Base-by-base conservation (phyloP, 2,113 vertebrate species). In the Macrotis lagotis region DNA sequence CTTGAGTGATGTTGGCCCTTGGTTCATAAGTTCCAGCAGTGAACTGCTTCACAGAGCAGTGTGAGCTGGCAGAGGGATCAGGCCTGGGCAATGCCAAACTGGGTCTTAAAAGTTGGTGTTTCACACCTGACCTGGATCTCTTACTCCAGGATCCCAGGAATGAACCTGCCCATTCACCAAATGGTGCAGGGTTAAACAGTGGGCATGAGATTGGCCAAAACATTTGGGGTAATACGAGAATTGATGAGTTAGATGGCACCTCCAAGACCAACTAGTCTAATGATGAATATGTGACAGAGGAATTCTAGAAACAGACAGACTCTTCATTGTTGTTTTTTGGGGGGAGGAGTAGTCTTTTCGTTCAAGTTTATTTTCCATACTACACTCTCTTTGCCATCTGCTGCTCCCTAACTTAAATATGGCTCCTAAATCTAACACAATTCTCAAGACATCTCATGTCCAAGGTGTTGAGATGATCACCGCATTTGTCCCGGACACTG, bases 161-260 rank as follows among this genome's bases (percentile, higher is more conserved):
- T 97, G 89, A 96, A 93, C 92, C 95, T 96, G 55, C 91, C 66
- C 96, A 96, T 92, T 53, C 95, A 96, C 96, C 96, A 97, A 8
- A 97, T 93, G 97, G 93, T 97, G 96, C 97, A 96, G 94, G 97
- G 96, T 97, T 97, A 97, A 96, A 98, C 95, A 98, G 95, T 47
- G 96, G 97, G 96, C 90, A 95, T 96, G 66, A 44, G 0, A 83
- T 44, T 83, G n/a, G 44, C 1, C 66, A 44, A 22, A 83, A 44
- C 66, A 24, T 83, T 83, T 19, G 44, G n/a, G 66, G 37, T 5
- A 83, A 44, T 4, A 44, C n/a, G 1, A 22, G n/a, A 83, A 83
- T 24, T 19, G 24, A 4, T 83, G 16, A 44, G 66, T 44, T n/a
- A 22, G 66, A 44, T 83, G 37, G 66, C 1, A 44, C 66, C 3